Conservation (phyloP, 1,140 invertebrate species). For the Cyrtorhinus lividipennis region DNA sequence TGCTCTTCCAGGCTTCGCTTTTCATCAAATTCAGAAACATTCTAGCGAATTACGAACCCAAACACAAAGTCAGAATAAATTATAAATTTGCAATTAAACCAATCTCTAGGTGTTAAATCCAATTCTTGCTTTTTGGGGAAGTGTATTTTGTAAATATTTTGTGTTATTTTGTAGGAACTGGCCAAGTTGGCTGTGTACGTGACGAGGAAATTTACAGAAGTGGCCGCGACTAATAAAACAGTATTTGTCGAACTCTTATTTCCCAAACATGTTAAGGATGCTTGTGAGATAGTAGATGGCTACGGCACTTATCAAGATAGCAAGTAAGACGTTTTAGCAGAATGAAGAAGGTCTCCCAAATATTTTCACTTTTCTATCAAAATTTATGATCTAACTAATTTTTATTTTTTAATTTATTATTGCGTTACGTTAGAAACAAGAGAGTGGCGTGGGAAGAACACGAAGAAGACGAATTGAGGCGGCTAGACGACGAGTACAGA, state of each 20-base stretch:
- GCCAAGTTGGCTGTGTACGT: conserved; percentile 64
- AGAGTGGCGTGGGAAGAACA: conserved; percentile 58
- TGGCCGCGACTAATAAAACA: conserved; percentile 66
- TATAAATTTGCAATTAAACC: too few relatives aligned
- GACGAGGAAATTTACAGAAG: conserved; percentile 65
- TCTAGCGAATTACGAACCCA: conserved; percentile 40
- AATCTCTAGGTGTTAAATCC: too few relatives aligned
- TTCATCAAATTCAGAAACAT: conserved; percentile 75
- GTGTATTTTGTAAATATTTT: too few relatives aligned
- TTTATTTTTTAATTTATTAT: too few relatives aligned
- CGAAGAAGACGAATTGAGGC: conserved; percentile 67
- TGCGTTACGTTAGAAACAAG: not conserved
- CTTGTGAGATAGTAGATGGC: conserved; percentile 72
- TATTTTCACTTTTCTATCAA: too few relatives aligned
- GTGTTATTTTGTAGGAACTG: conserved; percentile 51
- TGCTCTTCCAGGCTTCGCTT: conserved; percentile 79
- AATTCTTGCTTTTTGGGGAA: too few relatives aligned
- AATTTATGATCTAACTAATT: too few relatives aligned
- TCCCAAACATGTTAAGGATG: conserved; percentile 73
- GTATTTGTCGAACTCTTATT: conserved; percentile 86
- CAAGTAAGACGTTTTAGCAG: too few relatives aligned
- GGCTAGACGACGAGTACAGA: conserved; percentile 70
- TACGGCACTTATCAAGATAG: conserved; percentile 43
- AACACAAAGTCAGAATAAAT: conserved; percentile 50
- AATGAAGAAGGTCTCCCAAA: too few relatives aligned